A percentile compares a stretch with the other conserved stretches of the same genome.
Conservation (phyloP, 92 coral and sea anemone species). For the Isaurus tuberculatus region DNA sequence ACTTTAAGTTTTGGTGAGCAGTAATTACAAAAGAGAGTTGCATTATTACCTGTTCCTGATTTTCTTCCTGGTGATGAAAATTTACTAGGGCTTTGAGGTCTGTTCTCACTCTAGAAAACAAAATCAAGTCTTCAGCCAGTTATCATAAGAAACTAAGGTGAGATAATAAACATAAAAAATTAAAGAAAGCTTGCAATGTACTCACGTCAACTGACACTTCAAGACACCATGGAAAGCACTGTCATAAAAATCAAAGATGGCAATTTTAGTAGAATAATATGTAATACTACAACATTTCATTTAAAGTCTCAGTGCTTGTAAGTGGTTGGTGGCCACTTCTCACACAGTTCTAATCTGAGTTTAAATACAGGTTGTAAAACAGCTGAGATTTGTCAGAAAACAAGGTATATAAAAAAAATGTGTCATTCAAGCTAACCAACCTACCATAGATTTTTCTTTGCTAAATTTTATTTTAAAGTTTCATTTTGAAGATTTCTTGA, state of each 20-base stretch:
- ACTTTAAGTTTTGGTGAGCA: background rate
- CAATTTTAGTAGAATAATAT: background rate
- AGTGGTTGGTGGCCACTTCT: background rate
- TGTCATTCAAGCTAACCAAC: too few relatives aligned
- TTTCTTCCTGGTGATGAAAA: conserved; percentile 59
- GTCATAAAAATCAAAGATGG: background rate
- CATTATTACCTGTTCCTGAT: conserved; percentile 21
- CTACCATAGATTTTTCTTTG: too few relatives aligned
- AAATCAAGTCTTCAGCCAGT: background rate
- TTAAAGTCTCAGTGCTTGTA: too few relatives aligned
- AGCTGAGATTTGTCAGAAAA: too few relatives aligned
- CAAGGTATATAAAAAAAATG: too few relatives aligned
- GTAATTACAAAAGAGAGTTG: background rate
- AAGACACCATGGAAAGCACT: conserved; percentile 11
- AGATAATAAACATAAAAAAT: background rate
- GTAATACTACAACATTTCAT: background rate
- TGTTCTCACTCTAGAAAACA: conserved; percentile 67
- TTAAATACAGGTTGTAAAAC: too few relatives aligned
- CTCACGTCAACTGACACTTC: background rate
- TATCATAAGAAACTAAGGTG: too few relatives aligned
- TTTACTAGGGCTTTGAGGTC: conserved; percentile 76
- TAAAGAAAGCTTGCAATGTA: background rate
- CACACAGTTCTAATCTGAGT: background rate
- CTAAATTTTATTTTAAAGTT: too few relatives aligned
- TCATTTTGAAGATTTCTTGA: too few relatives aligned